These are phyloP conservation scores for Monochamus saltuarius DNA, from an alignment of 1,140 invertebrate species.

Conservation along the genomic window DNA sequence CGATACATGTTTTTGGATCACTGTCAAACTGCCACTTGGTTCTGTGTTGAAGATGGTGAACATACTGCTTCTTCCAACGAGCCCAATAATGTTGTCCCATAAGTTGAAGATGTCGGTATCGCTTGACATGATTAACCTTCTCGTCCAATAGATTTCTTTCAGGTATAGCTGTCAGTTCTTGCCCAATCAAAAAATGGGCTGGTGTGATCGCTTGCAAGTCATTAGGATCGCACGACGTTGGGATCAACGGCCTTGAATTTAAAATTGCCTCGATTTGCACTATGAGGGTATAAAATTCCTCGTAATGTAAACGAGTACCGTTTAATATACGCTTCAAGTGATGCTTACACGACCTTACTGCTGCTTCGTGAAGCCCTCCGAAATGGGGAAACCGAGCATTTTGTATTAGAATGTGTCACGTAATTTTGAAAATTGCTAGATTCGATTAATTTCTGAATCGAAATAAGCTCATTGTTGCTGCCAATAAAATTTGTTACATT, in stretches of 20 bases:
- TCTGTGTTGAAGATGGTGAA: no score
- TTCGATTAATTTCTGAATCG: neutral
- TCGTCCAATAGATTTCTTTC: neutral
- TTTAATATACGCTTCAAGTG: conserved; percentile 1
- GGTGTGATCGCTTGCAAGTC: neutral
- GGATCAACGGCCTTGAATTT: neutral
- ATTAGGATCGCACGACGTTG: neutral
- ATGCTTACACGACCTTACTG: neutral
- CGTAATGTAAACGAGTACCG: neutral
- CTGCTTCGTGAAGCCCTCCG: neutral
- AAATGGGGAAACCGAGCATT: conserved; percentile 3
- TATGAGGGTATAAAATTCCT: conserved; percentile 8
- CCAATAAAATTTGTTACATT: conserved; percentile 43
- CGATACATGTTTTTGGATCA: no score
- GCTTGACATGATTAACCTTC: no score
- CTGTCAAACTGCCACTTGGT: no score
- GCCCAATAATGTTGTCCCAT: neutral
- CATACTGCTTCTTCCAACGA: neutral
- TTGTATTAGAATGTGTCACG: neutral
- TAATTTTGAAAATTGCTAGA: neutral
- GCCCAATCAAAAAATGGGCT: neutral
- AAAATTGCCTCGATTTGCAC: neutral
- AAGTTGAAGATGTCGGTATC: neutral
- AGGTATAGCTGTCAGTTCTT: neutral
- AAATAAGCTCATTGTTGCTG: neutral